phyloP scores from a whole-genome alignment of 1,140 invertebrate species.

The Drosophila guanche region DNA sequence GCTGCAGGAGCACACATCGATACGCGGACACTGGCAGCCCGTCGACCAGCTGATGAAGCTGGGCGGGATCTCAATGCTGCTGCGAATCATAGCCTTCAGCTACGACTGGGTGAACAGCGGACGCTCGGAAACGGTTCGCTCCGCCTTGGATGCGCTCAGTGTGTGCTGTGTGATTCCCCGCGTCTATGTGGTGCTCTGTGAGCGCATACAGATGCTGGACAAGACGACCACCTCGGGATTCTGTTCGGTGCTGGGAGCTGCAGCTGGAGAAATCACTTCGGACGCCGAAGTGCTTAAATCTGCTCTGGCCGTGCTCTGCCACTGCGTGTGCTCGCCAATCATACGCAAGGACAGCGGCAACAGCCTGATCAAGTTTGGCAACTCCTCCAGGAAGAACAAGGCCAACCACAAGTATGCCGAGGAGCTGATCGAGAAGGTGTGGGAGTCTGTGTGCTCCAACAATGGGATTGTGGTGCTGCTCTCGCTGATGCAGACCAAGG shows the following conservation, averaged over 20 bases:
- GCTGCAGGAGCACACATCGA: slow-evolving; percentile 90
- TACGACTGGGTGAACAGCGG: slow-evolving; percentile 96
- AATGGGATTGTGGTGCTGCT: slow-evolving; percentile 97
- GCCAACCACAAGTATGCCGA: slow-evolving; percentile 90
- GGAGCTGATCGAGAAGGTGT: slow-evolving; percentile 94
- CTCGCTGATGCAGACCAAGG: slow-evolving; percentile 94
- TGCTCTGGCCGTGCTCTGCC: slow-evolving; percentile 93
- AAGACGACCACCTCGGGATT: slow-evolving; percentile 88
- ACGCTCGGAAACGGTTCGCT: slow-evolving; percentile 93
- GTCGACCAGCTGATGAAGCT: slow-evolving; percentile 93
- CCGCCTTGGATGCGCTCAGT: slow-evolving; percentile 94
- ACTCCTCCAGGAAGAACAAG: slow-evolving; percentile 89
- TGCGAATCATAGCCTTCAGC: slow-evolving; percentile 94
- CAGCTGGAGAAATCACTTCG: slow-evolving; percentile 94
- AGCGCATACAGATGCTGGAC: slow-evolving; percentile 90
- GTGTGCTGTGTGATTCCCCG: slow-evolving; percentile 95
- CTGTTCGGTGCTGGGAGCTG: slow-evolving; percentile 90
- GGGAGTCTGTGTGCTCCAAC: slow-evolving; percentile 95
- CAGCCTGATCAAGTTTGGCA: slow-evolving; percentile 78
- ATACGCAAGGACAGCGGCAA: slow-evolving; percentile 86
- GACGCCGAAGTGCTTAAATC: slow-evolving; percentile 96
- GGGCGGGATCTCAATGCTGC: slow-evolving; percentile 91
- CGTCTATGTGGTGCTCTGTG: slow-evolving; percentile 92
- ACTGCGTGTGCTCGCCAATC: slow-evolving; percentile 96
- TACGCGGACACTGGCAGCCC: slow-evolving; percentile 92